These are phyloP conservation scores for Neodontobutis hainanensis DNA, from an alignment of 2,113 vertebrate genomes.

Conservation along the genomic window DNA sequence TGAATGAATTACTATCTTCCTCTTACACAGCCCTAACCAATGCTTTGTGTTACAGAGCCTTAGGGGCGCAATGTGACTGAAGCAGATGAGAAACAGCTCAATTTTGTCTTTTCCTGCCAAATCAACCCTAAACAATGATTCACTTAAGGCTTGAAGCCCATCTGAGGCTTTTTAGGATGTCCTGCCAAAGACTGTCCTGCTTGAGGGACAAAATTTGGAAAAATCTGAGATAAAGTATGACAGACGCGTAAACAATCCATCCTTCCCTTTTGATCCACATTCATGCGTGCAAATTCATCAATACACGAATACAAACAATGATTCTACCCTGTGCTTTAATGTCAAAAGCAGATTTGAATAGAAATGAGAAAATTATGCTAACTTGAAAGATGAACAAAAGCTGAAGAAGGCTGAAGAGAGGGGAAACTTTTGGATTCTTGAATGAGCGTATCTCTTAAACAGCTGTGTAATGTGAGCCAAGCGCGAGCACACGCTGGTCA, in stretches of 20 bases:
- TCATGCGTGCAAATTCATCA: conserved; percentile 1
- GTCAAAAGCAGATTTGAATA: conserved; percentile 19
- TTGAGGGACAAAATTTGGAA: conserved; percentile 54
- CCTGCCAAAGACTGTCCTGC: conserved; percentile 55
- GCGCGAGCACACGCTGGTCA: conserved; percentile 65
- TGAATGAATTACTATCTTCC: conserved; percentile 28
- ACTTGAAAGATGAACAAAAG: conserved; percentile 28
- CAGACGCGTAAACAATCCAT: conserved; percentile 58
- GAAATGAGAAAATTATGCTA: conserved; percentile 21
- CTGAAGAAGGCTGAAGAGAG: background rate
- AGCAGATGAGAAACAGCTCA: conserved; percentile 55
- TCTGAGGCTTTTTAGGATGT: conserved; percentile 32
- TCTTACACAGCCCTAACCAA: conserved; percentile 23
- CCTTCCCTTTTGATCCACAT: conserved; percentile 5
- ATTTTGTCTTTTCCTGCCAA: conserved; percentile 38
- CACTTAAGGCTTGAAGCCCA: conserved; percentile 46
- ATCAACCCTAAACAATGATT: conserved; percentile 63
- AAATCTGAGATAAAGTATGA: conserved; percentile 31
- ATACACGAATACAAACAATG: conserved; percentile 3
- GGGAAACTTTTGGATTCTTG: conserved; percentile 15
- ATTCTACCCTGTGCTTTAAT: conserved; percentile 9
- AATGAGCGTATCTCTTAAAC: conserved; percentile 72
- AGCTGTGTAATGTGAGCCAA: conserved; percentile 62
- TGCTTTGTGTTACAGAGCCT: conserved; percentile 20
- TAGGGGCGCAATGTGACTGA: conserved; percentile 23